Conservation (phyloP, 1,140 invertebrate genomes). For the Drosophila obscura region DNA sequence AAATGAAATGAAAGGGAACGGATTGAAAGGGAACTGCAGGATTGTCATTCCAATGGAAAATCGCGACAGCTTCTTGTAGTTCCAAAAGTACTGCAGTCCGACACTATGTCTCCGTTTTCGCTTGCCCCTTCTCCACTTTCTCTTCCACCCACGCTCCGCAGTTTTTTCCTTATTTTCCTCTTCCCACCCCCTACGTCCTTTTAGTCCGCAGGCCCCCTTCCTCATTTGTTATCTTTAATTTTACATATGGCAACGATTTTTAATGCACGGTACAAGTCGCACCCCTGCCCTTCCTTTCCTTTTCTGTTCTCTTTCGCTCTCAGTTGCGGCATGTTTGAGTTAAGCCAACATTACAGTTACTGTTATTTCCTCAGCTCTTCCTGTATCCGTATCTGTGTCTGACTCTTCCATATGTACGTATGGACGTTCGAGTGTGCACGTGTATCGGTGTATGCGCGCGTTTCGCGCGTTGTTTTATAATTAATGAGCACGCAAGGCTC, state of each 20-base stretch:
- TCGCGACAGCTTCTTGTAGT: neutral
- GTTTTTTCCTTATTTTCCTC: slow-evolving; percentile 14
- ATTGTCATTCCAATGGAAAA: neutral
- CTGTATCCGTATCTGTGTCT: slow-evolving; percentile 51
- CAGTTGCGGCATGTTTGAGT: slow-evolving; percentile 75
- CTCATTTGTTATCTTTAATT: slow-evolving; percentile 74
- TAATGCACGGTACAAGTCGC: slow-evolving; percentile 72
- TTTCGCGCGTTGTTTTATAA: slow-evolving; percentile 77
- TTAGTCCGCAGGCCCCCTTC: slow-evolving; percentile 7
- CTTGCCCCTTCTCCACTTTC: slow-evolving; percentile 8
- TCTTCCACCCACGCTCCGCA: neutral
- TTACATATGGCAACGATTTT: slow-evolving; percentile 82
- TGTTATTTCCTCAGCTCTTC: slow-evolving; percentile 45
- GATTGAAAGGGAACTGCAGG: too few relatives aligned
- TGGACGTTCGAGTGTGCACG: slow-evolving; percentile 4
- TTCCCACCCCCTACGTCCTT: neutral
- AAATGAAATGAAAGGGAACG: too few relatives aligned
- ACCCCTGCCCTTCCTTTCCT: slow-evolving; percentile 7
- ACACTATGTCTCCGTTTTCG: slow-evolving; percentile 4
- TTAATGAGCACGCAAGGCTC: slow-evolving; percentile 77
- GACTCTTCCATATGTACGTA: slow-evolving; percentile 22
- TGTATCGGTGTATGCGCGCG: slow-evolving; percentile 15
- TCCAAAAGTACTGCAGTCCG: slow-evolving; percentile 7
- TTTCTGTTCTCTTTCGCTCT: slow-evolving; percentile 9
- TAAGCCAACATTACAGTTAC: slow-evolving; percentile 80